Evolutionary conservation across 1,140 invertebrate species (phyloP).

Genomic region (Armadillidium nasatum): DNA sequence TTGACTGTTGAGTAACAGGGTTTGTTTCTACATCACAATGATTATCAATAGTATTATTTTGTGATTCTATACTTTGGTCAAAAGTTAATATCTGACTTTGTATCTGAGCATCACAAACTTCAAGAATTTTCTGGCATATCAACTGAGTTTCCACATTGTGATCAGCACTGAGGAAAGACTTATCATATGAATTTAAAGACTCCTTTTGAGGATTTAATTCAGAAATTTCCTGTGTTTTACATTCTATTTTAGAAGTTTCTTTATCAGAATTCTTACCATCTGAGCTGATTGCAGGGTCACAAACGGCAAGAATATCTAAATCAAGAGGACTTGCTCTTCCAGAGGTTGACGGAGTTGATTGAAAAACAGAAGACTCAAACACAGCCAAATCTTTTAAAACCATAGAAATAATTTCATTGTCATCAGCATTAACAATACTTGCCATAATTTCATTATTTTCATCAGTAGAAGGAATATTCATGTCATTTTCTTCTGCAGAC

Average conservation of each 20-base stretch:
- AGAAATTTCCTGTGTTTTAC: background rate
- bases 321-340: constrained; percentile 42
- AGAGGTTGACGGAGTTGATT: constrained; percentile 41
- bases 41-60: background rate
- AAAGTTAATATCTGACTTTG: background rate
- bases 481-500: background rate
- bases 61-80: background rate
- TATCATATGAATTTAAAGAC: background rate
- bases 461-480: background rate
- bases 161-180: background rate
- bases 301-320: constrained; percentile 32
- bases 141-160: background rate
- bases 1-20: background rate
- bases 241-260: background rate
- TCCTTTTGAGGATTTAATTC: background rate
- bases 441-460: constrained; percentile 14
- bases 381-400: constrained; percentile 43
- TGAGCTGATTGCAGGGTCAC: background rate
- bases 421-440: constrained; percentile 40
- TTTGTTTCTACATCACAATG: background rate
- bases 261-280: constrained; percentile 1
- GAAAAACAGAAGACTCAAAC: constrained; percentile 38
- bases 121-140: background rate
- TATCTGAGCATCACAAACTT: background rate
- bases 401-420: constrained; percentile 45